phyloP scores from a whole-genome alignment of 1,140 invertebrate species.

The Caenorhabditis brenneri region DNA sequence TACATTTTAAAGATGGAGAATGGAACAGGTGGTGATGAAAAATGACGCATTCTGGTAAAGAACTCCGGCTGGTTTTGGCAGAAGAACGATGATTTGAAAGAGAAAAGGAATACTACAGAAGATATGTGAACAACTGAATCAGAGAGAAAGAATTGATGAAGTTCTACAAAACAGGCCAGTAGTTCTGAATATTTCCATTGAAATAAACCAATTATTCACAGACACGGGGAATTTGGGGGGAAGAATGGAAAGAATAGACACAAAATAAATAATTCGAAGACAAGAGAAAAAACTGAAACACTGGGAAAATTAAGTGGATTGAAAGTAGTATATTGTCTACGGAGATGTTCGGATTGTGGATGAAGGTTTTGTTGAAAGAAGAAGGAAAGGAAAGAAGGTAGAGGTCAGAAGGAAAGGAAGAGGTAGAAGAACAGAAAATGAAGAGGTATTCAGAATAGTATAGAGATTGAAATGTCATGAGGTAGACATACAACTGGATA shows the following conservation, averaged over 20 bases:
- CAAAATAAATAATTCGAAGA: background rate
- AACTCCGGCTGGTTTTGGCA: constrained; percentile 34
- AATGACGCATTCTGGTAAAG: constrained; percentile 2
- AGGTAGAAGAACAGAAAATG: background rate
- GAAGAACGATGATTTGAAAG: background rate
- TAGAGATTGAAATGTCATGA: background rate
- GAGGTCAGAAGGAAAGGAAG: background rate
- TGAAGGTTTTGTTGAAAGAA: background rate
- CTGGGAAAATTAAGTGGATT: background rate
- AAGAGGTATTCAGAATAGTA: background rate
- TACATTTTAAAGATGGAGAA: background rate
- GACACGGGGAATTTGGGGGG: constrained; percentile 19
- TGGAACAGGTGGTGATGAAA: background rate
- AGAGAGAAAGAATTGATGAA: background rate
- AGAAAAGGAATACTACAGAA: background rate
- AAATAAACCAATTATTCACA: constrained; percentile 26
- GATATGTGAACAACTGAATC: constrained; percentile 20
- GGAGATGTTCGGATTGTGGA: constrained; percentile 21
- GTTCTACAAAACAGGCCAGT: constrained; percentile 1
- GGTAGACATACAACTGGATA: constrained; percentile 4
- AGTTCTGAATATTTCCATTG: background rate
- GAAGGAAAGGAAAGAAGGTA: background rate
- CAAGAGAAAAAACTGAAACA: constrained; percentile 36
- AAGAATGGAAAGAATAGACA: background rate
- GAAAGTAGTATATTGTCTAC: background rate